Percentiles rank a stretch among this genome's conserved stretches.
phyloP scores from a whole-genome alignment of 2,888 invertebrate species.

The Sphaerophoria taeniata region DNA sequence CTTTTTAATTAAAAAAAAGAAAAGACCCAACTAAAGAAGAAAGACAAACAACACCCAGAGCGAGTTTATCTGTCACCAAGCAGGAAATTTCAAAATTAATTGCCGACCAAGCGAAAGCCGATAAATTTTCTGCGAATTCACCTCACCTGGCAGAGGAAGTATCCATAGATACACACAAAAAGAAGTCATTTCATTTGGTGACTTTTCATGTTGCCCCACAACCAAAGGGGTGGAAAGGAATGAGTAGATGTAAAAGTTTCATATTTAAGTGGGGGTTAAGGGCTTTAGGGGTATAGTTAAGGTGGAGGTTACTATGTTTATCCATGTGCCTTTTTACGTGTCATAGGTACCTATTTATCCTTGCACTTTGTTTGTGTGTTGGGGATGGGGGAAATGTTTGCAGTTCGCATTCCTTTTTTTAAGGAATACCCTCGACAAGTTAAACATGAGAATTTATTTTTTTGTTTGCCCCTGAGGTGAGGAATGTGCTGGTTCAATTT shows the following conservation, averaged over 20 bases:
- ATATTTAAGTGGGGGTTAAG: conserved; percentile 8
- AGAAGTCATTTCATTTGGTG: conserved; percentile 42
- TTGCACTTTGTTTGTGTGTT: too few relatives aligned
- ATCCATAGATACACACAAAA: too few relatives aligned
- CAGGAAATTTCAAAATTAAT: conserved; percentile 60
- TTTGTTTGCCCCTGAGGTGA: conserved; percentile 2
- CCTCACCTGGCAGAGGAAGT: conserved; percentile 53
- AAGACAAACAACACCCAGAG: conserved; percentile 13
- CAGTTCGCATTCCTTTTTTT: too few relatives aligned
- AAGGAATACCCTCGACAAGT: too few relatives aligned
- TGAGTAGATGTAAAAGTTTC: conserved; percentile 30
- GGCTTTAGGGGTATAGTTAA: not conserved
- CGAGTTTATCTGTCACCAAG: conserved; percentile 42
- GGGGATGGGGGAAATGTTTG: too few relatives aligned
- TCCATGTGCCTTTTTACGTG: conserved; percentile 7
- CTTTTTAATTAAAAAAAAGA: conserved; percentile 69
- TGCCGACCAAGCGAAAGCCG: conserved; percentile 45
- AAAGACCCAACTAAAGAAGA: not conserved
- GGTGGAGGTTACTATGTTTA: conserved; percentile 28
- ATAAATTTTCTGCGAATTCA: conserved; percentile 48
- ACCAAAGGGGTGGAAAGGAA: conserved; percentile 2
- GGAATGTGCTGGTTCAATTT: conserved; percentile 23
- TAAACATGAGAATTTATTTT: not conserved
- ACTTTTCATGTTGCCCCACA: conserved; percentile 20
- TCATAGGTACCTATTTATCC: too few relatives aligned